Base-by-base conservation (phyloP, 2,113 vertebrate species). In the Chaenocephalus aceratus region DNA sequence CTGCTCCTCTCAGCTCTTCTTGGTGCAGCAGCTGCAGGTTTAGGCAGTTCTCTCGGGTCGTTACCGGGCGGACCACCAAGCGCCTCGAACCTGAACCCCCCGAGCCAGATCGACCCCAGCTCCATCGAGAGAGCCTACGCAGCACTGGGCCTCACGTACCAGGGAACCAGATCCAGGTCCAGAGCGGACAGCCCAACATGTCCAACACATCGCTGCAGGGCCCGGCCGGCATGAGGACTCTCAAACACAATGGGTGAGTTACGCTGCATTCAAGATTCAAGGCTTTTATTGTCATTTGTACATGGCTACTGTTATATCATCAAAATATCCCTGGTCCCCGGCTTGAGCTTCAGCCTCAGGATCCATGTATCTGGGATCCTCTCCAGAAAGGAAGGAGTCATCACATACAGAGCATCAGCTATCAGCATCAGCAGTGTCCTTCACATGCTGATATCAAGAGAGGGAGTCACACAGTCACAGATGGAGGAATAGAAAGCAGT, bases 51-150 rank as follows among this genome's bases (percentile, higher is more conserved):
- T 10, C 86, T 96, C 34, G 96, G 96, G 59, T 92, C 95, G 0
- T 94, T 97, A 36, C 95, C 97, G 0, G 97, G 98, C 75, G 96
- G 97, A 54, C 96, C 97, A 36, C 96, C 96, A 76, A 95, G 95
- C 75, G 72, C 97, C 0, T 95, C 97, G 56, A 97, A 89, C 91
- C 94, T 99, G 74, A 98, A 96, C 93, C 96, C 97, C 45, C 94
- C 97, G 18, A 97, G 96, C 91, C 97, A 98, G 93, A 99, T 99
- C 82, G 98, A 99, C 88, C 98, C 98, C 83, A 99, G 98, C 92
- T 99, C 98, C 44, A 99, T 99, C 67, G 98, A 99, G 85, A 93
- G 98, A 91, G 98, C 98, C 46, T 99, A 99, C 0, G 97, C 97
- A 66, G 98, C 98, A 12, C 95, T 99, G 12, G 98, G 98, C 75